Evolutionary conservation across 2,888 invertebrate species (phyloP), one percentile per base, ranked within the genome.

Genomic region (Oscheius onirici): DNA sequence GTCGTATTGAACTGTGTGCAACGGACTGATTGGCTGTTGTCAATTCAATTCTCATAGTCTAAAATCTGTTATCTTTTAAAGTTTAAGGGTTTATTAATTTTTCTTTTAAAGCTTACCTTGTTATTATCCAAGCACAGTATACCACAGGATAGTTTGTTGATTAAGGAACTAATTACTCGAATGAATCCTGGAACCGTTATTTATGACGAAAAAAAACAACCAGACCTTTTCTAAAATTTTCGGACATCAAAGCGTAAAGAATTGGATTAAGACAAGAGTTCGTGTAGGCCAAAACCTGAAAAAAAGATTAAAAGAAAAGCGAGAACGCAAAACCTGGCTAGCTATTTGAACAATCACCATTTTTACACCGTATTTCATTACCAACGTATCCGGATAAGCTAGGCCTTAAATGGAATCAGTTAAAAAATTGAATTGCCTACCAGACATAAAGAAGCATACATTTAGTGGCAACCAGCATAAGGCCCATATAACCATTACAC

Each of bases 221-320:
- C 40, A 24, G 40, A 76, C 94, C 95, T 87, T 94, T 92, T 82
- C 95, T 91, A 90, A 96, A 95, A 90, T 95, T 95, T 86, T 95
- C 95, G 1, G 95, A 95, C 63, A 95, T 91, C 89, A 95, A 94
- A 3, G 95, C 95, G 90, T 96, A 96, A 61, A 96, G 91, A 81
- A 96, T 92, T 0, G 95, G 95, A 89, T 96, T 95, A 85, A 96
- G 93, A 88, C 95, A 95, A 86, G 93, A 93, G 90, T 95, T 96
- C 90, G 93, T 94, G 89, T 96, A 96, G 20, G 95, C 95, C 73
- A 88, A 77, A 13, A 87, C 81, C 85, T 72, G 44, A 72, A 69
- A 40, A 49, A 10, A 11, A 46, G 34, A 3, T 34, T n/a, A n/a
- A n/a, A n/a, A 24, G 41, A n/a, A 24, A 3, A 15, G 41, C 13